A percentile compares a stretch with the other conserved stretches of the same genome.
Conservation (phyloP, 2,888 invertebrate species). For the Microplitis manilae region DNA sequence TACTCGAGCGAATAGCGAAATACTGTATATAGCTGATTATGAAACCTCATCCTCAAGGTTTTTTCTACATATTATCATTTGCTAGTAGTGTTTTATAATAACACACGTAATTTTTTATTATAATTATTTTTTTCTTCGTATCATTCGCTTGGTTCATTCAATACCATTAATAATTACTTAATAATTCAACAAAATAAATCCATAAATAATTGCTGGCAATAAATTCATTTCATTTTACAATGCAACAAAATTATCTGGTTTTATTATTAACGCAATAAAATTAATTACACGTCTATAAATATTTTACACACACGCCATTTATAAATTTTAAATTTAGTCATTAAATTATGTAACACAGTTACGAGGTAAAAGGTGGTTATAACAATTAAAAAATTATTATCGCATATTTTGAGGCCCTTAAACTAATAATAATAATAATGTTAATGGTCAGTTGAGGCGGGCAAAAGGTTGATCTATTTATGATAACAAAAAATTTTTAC, state of each 20-base stretch:
- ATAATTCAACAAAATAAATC: not conserved
- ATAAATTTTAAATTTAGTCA: too few species aligned
- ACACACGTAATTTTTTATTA: not conserved
- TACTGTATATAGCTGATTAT: slow-evolving; percentile 21
- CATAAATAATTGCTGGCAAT: not conserved
- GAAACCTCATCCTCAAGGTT: slow-evolving; percentile 34
- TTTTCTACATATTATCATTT: not conserved
- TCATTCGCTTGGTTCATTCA: not conserved
- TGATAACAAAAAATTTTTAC: not conserved
- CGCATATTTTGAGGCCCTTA: too few species aligned
- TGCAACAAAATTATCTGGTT: not conserved
- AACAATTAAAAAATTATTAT: too few species aligned
- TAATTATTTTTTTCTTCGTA: not conserved
- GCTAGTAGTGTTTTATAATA: slow-evolving; percentile 4
- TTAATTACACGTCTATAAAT: not conserved
- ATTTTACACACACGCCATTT: too few species aligned
- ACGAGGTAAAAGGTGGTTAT: too few species aligned
- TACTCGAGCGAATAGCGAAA: slow-evolving; percentile 33
- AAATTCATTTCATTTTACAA: not conserved
- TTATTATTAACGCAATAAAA: not conserved
- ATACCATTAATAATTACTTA: not conserved
- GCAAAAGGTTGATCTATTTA: too few species aligned
- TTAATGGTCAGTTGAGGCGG: too few species aligned
- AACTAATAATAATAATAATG: too few species aligned
- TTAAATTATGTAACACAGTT: too few species aligned